Evolutionary conservation across 2,888 invertebrate genomes (phyloP).

Genomic region (Polydrusus pterygomalis): DNA sequence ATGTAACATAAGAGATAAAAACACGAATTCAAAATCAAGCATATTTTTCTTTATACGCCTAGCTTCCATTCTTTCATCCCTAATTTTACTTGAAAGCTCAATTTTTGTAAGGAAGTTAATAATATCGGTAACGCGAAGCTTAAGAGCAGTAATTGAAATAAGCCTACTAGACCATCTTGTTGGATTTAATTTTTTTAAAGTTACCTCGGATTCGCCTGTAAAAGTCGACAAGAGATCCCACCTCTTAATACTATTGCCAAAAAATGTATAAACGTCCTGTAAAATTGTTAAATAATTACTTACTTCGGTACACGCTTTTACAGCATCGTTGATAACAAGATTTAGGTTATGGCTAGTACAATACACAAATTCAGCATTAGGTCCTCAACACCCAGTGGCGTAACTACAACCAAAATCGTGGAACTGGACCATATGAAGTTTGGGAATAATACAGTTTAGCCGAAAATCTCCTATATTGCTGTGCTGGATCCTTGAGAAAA

Average conservation of each 20-base stretch:
- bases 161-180: conserved; percentile 9
- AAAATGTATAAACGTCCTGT: conserved; percentile 57
- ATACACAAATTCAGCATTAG: conserved; percentile 53
- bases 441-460: conserved; percentile 55
- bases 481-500: conserved; percentile 48
- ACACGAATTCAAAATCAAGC: conserved; percentile 4
- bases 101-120: neutral
- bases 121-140: neutral
- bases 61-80: neutral
- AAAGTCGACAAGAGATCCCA: conserved; percentile 11
- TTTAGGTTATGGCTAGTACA: conserved; percentile 59
- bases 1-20: neutral
- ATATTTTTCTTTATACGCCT: neutral
- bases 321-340: conserved; percentile 59
- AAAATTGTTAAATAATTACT: conserved; percentile 55
- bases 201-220: conserved; percentile 5
- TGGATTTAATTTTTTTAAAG: conserved; percentile 9
- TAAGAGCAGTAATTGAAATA: neutral
- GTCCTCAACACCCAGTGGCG: too few relatives aligned
- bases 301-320: conserved; percentile 52
- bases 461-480: too few relatives aligned
- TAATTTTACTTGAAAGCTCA: neutral
- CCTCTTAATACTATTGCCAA: conserved; percentile 41
- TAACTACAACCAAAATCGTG: too few relatives aligned
- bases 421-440: too few relatives aligned